Base-by-base conservation (phyloP, 2,888 invertebrate genomes). In the Dermolepida albohirtum region DNA sequence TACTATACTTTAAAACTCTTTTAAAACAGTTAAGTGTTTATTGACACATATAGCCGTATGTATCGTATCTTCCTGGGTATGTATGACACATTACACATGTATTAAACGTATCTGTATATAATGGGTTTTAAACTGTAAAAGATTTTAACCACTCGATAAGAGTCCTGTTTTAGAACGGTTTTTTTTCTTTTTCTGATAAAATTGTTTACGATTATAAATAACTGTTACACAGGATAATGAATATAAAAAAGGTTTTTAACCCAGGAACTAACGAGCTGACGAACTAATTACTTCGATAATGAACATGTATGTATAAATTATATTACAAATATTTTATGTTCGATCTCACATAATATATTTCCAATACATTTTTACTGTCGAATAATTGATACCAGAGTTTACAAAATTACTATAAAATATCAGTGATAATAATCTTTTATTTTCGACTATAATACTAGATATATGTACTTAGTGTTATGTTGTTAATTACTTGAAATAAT, bases 161-260 rank as follows among this genome's bases (percentile, higher is more conserved):
- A 44, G 39, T 67, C 62, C 54, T 67, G 54, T 63, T 67, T 63
- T 63, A 43, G 34, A 63, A 67, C 67, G 63, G 67, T 67, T 67
- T 63, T 41, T 43, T 67, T 67, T 47, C 39, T 62, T 43, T 54
- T 67, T 39, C 39, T 62, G 52, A 67, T 63, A 52, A 70, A 62
- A 63, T 64, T 64, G 64, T 59, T 22, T 64, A 64, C 64, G 43
- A 66, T 71, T 69, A 64, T 63, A 59, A 68, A 62, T 67, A 68
- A 69, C 68, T 69, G 68, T 55, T 39, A 12, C 43, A 57, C 59
- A 41, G 57, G 54, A 41, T 51, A 64, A 62, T 22, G 57, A 12
- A 64, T 16, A 40, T 64, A 64, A 64, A 64, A 51, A 64, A 64
- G 49, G 64, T 47, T 64, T 64, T 64, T 50, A 64, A 49, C 64